Percentiles rank a stretch among this genome's conserved stretches.
Conservation (phyloP, 2,888 invertebrate species). For the Sarcophaga caerulescens region DNA sequence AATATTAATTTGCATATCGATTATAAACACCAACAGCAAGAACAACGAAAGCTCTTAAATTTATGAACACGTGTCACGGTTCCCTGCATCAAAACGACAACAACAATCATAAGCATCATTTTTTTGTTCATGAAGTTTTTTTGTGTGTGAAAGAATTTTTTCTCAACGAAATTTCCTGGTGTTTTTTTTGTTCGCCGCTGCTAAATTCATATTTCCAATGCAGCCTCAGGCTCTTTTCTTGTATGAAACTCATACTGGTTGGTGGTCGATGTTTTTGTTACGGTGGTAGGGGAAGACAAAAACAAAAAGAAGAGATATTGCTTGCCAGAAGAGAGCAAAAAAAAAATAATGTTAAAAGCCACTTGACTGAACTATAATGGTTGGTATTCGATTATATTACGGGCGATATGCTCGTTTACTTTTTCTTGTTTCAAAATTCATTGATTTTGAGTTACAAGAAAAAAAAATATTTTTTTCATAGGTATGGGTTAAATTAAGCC, state of each 20-base stretch:
- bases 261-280: not conserved
- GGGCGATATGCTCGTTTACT: not conserved
- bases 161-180: not conserved
- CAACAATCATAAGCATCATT: not conserved
- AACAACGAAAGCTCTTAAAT: slow-evolving; percentile 1
- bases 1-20: slow-evolving; percentile 68
- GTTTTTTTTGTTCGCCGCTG: slow-evolving; percentile 5
- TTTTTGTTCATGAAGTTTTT: not conserved
- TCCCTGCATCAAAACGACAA: slow-evolving; percentile 36
- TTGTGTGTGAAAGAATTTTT: not conserved
- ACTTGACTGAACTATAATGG: slow-evolving; percentile 18
- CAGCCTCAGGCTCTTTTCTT: slow-evolving; percentile 33
- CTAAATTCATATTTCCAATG: slow-evolving; percentile 1
- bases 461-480: not conserved
- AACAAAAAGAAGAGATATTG: not conserved
- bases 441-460: not conserved
- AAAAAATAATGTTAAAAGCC: not conserved
- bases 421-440: slow-evolving; percentile 20
- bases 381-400: not conserved
- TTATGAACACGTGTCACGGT: slow-evolving; percentile 58
- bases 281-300: not conserved
- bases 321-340: not conserved
- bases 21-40: slow-evolving; percentile 45
- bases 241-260: not conserved
- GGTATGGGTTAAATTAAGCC: not conserved